Conservation (phyloP, 2,888 invertebrate species). For the Protophormia terraenovae region DNA sequence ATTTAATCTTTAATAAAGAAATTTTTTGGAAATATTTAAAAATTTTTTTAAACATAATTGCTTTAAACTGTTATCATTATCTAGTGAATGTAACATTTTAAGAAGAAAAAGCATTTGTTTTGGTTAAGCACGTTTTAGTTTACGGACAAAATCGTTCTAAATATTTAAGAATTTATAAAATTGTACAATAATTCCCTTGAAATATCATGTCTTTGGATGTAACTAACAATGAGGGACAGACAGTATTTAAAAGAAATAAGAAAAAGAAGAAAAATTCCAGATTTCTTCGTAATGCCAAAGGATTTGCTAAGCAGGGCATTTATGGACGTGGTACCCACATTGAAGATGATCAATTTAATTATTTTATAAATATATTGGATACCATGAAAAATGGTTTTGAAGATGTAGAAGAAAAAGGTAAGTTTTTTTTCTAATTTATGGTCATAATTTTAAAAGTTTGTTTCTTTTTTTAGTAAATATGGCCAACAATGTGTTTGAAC, state of each 20-base stretch:
- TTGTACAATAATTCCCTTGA: not conserved
- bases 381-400: constrained; percentile 86
- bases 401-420: constrained; percentile 88
- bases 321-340: constrained; percentile 88
- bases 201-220: constrained; percentile 44
- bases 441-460: not conserved
- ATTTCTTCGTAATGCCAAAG: constrained; percentile 86
- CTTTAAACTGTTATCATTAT: too few relatives aligned
- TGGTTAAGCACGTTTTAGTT: constrained; percentile 41
- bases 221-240: constrained; percentile 10
- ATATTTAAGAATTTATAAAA: not conserved
- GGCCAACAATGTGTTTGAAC: constrained; percentile 89
- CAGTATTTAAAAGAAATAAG: constrained; percentile 69
- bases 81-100: too few relatives aligned
- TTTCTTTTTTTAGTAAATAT: constrained; percentile 80
- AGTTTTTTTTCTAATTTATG: constrained; percentile 69
- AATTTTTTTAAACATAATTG: too few relatives aligned
- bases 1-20: too few relatives aligned
- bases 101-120: constrained; percentile 39
- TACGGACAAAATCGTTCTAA: not conserved
- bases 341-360: constrained; percentile 88
- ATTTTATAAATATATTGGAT: constrained; percentile 89
- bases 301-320: constrained; percentile 88
- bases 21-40: too few relatives aligned
- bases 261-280: constrained; percentile 73